A percentile compares a stretch with the other conserved stretches of the same genome.
Conservation (phyloP, 2,797 vertebrate species). For the Hoplostethus mediterraneus region DNA sequence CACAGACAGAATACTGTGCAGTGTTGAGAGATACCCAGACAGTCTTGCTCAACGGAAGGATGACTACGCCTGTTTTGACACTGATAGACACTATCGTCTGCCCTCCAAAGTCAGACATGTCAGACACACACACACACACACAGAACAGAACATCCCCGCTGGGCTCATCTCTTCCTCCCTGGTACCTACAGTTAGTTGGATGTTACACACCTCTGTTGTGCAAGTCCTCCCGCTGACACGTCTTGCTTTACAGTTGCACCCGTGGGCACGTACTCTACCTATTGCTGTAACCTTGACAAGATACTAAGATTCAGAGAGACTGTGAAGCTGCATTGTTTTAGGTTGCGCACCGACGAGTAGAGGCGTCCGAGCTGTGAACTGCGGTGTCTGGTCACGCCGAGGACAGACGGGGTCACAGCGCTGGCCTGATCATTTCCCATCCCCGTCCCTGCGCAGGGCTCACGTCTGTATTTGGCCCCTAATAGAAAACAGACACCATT, state of each 20-base stretch:
- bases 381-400: conserved; percentile 61
- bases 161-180: not conserved
- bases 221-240: not conserved
- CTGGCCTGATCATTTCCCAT: conserved; percentile 64
- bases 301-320: conserved; percentile 13
- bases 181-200: conserved; percentile 1
- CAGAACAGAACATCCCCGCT: not conserved
- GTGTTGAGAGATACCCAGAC: conserved; percentile 1
- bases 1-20: not conserved
- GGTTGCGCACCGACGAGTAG: conserved; percentile 7
- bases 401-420: conserved; percentile 71
- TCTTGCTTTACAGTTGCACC: conserved; percentile 33
- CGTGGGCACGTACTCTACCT: conserved; percentile 27
- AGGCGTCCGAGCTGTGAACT: conserved; percentile 46
- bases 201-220: not conserved
- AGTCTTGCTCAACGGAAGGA: conserved; percentile 56
- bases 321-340: conserved; percentile 5
- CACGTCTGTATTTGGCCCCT: conserved; percentile 69
- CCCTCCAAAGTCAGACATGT: conserved; percentile 57
- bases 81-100: conserved; percentile 64
- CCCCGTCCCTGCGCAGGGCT: conserved; percentile 42
- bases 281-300: conserved; percentile 34
- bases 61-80: conserved; percentile 66
- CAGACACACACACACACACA: conserved; percentile 9
- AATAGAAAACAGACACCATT: conserved; percentile 86